Base-by-base conservation (phyloP, 2,888 invertebrate species). In the Drosophila neotestacea region DNA sequence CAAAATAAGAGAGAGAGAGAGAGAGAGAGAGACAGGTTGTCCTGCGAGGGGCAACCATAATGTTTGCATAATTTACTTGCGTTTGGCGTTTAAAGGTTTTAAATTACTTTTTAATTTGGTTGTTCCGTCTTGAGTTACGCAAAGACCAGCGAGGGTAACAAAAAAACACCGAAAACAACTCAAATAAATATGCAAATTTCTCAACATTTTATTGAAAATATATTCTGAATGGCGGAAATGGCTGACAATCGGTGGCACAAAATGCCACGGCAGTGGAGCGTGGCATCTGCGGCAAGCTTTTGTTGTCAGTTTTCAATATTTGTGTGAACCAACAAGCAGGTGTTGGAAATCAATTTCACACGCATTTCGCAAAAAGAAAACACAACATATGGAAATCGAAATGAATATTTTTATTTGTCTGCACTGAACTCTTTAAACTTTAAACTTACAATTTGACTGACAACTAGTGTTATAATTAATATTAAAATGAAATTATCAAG, bases 11-110 rank as follows among this genome's bases (percentile, higher is more conserved):
- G 30, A 30, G 6, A 5, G 30, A 7, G 27, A 13, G 28, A 28
- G 6, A n/a, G 39, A 11, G 42, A 27, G 11, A 32, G 42, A 52
- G 52, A 34, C 47, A 42, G 36, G 30, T 52, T 72, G 73, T 63
- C 52, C 59, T 70, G 63, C 61, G 62, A 77, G 79, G 50, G 67
- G 50, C 73, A 67, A 77, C 82, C 85, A 79, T 81, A 89, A 85
- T 85, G 89, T 82, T 86, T 89, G 80, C 88, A 86, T 86, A 86
- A 86, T 88, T 89, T 89, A 88, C 81, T 89, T 82, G 70, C 83
- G 63, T 79, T 70, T 74, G 74, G 71, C 77, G 76, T 77, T 86
- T 89, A 88, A 86, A 89, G 89, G 85, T 87, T 89, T 89, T 73
- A 86, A 86, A 89, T 86, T 82, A 85, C 85, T 81, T 86, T 86